Base-by-base conservation (phyloP, 2,797 vertebrate genomes). In the Mus caroli region DNA sequence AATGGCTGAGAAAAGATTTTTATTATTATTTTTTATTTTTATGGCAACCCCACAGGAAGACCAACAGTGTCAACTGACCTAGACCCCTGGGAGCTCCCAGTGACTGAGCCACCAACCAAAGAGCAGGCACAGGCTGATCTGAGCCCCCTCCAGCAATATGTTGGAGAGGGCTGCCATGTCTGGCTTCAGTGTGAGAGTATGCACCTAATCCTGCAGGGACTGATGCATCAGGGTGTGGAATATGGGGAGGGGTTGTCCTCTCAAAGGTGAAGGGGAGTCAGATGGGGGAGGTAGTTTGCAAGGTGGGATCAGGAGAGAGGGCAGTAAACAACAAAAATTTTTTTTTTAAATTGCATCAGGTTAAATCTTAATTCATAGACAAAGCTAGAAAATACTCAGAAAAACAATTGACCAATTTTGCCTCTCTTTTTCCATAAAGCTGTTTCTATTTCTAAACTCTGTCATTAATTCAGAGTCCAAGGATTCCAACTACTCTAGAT, bases 381-480 rank as follows among this genome's bases (percentile, higher is more conserved):
- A n/a, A 88, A 67, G 37, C 78, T 88, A 58, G 31, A 22, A 92
- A 94, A 80, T 54, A 56, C 37, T 85, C 85, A 73, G 19, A 52
- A 52, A 90, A 92, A 20, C 56, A 62, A 43, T 37, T 13, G 13
- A 52, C 64, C 54, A 37, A 1, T 31, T 92, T 71, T 69, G 50
- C 15, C 0, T 90, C 17, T 91, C 34, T 84, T 20, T 95, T 77
- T 24, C 52, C 4, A 19, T 46, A 56, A 54, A 94, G 19, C 10
- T 10, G 24, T 87, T 90, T 75, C 28, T 90, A 6, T 67, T 67
- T 50, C 83, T 85, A 67, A 89, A 88, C 31, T 13, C n/a, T n/a
- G 19, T 58, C 14, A 12, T 73, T n/a, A 92, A 91, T 34, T 31
- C 11, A 50, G 60, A 77, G 58, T n/a, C 52, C 34, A 71, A 87